These are phyloP conservation scores for Rachycentron canadum DNA, from an alignment of 2,797 vertebrate species.

Conservation along the genomic window DNA sequence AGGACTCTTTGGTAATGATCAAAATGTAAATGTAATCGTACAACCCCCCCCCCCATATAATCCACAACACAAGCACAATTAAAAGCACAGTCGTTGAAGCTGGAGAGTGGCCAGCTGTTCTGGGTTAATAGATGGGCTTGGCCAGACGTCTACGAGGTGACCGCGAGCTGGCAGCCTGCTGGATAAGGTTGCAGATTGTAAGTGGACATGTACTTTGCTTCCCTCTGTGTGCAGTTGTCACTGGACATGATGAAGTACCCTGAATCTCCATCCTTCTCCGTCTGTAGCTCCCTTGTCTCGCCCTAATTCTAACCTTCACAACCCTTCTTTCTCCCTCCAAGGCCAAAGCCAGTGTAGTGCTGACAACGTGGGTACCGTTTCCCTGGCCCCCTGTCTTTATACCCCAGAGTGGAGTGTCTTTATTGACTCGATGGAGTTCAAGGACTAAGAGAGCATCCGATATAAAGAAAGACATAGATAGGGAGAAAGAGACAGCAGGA, in stretches of 20 bases:
- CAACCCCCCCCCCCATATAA: neutral
- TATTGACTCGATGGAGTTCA: conserved; percentile 66
- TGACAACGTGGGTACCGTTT: conserved; percentile 55
- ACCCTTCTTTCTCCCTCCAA: conserved; percentile 41
- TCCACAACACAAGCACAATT: conserved; percentile 66
- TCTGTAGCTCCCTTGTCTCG: conserved; percentile 57
- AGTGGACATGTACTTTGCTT: conserved; percentile 76
- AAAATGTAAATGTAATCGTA: conserved; percentile 71
- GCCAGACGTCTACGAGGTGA: conserved; percentile 84
- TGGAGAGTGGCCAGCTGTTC: conserved; percentile 81
- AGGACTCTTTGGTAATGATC: conserved; percentile 58
- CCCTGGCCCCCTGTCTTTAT: conserved; percentile 55
- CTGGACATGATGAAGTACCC: conserved; percentile 83
- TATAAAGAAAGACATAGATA: conserved; percentile 34
- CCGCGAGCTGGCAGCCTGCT: conserved; percentile 77
- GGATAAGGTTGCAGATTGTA: conserved; percentile 76
- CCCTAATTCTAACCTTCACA: conserved; percentile 70
- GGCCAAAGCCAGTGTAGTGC: conserved; percentile 49
- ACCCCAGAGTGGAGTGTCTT: conserved; percentile 56
- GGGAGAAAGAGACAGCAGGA: conserved; percentile 19
- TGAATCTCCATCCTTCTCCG: conserved; percentile 59
- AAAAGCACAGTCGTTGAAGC: conserved; percentile 59
- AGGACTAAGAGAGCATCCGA: conserved; percentile 56
- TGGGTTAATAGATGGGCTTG: conserved; percentile 81
- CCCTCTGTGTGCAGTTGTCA: conserved; percentile 80